These are phyloP conservation scores for Amphiprion ocellaris DNA, from an alignment of 2,113 vertebrate genomes.

Conservation along the genomic window DNA sequence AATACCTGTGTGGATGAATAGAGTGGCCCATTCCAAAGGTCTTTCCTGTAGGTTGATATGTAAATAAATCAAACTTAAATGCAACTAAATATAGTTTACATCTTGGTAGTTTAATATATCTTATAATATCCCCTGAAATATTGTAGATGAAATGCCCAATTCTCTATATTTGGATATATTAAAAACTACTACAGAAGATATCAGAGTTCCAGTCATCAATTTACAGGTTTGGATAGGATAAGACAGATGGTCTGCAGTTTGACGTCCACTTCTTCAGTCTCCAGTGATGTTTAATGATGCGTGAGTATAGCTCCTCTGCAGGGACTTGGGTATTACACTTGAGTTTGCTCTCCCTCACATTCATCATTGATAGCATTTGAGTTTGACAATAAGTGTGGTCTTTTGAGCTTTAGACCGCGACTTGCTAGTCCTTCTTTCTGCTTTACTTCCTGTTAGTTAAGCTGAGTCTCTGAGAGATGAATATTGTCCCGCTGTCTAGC, in stretches of 20 bases:
- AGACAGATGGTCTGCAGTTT: not conserved
- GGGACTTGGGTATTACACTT: constrained; percentile 11
- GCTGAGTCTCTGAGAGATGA: not conserved
- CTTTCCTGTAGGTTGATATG: too few relatives aligned
- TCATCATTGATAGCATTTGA: constrained; percentile 30
- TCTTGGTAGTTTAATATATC: not conserved
- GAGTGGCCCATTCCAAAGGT: too few relatives aligned
- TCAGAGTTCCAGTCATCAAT: not conserved
- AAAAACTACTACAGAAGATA: not conserved
- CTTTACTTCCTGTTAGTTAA: not conserved
- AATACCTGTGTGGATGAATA: too few relatives aligned
- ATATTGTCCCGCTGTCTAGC: not conserved
- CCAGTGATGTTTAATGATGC: constrained; percentile 26
- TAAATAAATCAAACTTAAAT: not conserved
- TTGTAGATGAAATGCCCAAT: not conserved
- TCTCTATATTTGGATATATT: not conserved
- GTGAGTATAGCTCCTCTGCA: constrained; percentile 9
- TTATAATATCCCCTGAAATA: not conserved
- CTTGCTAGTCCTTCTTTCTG: constrained; percentile 26
- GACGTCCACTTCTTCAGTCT: constrained; percentile 10
- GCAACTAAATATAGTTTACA: not conserved
- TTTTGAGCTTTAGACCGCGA: constrained; percentile 17
- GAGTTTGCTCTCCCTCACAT: constrained; percentile 23
- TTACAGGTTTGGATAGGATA: not conserved
- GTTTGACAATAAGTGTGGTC: constrained; percentile 3